Conservation (phyloP, 2,888 invertebrate genomes). For the Orthosia incerta region DNA sequence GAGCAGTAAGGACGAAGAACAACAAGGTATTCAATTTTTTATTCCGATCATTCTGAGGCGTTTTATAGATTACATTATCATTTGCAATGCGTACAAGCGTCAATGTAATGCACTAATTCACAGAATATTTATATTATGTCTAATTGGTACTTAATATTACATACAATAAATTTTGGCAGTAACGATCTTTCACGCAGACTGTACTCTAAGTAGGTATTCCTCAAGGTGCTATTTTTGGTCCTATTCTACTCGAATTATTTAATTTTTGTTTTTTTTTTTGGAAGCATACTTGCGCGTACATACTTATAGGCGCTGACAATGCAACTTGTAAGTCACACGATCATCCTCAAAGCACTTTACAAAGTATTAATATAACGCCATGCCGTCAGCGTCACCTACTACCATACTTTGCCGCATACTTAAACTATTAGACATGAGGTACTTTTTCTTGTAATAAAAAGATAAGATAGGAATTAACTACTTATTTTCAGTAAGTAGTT, state of each 20-base stretch:
- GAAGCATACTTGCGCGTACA: too few relatives aligned
- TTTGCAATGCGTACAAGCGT: too few relatives aligned
- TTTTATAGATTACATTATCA: background rate
- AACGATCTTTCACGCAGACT: background rate
- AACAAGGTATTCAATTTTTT: background rate
- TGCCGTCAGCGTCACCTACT: background rate
- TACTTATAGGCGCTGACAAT: too few relatives aligned
- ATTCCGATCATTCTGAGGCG: background rate
- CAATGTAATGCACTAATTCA: background rate
- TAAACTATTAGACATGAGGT: constrained; percentile 3
- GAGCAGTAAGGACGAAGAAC: background rate
- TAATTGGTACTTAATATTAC: background rate
- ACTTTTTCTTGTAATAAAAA: constrained; percentile 14
- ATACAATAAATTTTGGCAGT: background rate
- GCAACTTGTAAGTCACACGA: background rate
- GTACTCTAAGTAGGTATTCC: background rate
- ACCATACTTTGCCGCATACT: constrained; percentile 7
- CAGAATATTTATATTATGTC: background rate
- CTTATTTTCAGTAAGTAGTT: constrained; percentile 22
- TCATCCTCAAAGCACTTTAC: background rate
- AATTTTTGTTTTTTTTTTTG: background rate
- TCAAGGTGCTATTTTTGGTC: background rate
- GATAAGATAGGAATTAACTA: constrained; percentile 36
- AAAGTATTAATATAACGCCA: background rate
- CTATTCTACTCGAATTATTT: background rate